Evolutionary conservation across 2,888 invertebrate genomes (phyloP), one percentile per base, ranked within the genome.

Genomic region (Latrodectus elegans): DNA sequence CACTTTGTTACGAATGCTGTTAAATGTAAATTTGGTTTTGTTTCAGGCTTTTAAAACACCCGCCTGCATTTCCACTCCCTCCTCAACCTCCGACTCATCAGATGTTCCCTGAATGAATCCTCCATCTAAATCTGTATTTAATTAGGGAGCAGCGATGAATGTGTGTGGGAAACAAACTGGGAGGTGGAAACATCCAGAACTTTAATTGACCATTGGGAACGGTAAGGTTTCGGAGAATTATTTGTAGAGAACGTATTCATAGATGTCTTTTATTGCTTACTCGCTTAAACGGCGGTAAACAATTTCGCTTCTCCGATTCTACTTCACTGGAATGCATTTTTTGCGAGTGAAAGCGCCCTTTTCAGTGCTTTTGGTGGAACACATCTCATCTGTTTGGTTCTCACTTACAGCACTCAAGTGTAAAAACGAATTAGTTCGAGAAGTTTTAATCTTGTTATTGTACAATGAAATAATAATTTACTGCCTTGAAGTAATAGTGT

Each of bases 171-270:
- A 10, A 60, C 60, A 60, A 60, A 60, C 12, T 60, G 8, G 60
- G 60, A 60, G 8, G 60, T 6, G 60, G 60, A 60, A 60, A 60
- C 60, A 60, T 60, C 60, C 60, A 3, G 10, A 60, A 60, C 60
- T 60, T 60, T 60, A 60, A 60, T 60, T 60, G 60, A 60, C 60
- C 60, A 60, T 60, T 60, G 60, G 60, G 60, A 60, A 60, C n/a
- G 60, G 12, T 12, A 60, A 6, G 60, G 60, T 60, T 60, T 60
- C 15, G 15, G 60, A 12, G 60, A 60, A 60, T 60, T 60, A 60
- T 60, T 60, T 11, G 14, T 60, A 15, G 60, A n/a, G 60, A 60
- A 60, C 12, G 60, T n/a, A 60, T 60, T 12, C 60, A 60, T 15
- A 60, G 60, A 12, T 6, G 12, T 60, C 6, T 60, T 12, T 60